Percentiles rank a stretch among this genome's conserved stretches.
phyloP scores from a whole-genome alignment of 2,888 invertebrate species.

The Drosophila aldrichi region DNA sequence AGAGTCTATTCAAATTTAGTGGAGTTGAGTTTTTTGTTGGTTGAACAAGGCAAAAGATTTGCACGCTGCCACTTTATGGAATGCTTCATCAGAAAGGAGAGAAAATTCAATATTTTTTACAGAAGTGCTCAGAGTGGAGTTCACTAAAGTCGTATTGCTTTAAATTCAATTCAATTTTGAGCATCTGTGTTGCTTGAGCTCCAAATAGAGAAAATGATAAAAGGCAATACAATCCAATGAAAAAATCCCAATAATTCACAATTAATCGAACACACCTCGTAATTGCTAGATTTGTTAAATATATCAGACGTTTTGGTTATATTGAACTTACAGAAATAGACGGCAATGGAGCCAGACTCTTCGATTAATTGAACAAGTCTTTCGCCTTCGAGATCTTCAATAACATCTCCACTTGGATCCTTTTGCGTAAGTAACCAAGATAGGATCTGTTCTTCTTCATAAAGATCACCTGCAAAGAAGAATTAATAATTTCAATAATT shows the following conservation, averaged over 20 bases:
- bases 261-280: not conserved
- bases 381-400: slow-evolving; percentile 94
- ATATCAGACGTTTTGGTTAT: slow-evolving; percentile 39
- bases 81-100: too few relatives aligned
- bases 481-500: not conserved
- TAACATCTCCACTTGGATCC: slow-evolving; percentile 95
- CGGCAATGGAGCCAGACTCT: slow-evolving; percentile 92
- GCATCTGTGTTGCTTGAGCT: too few relatives aligned
- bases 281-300: slow-evolving; percentile 34
- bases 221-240: too few relatives aligned
- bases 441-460: slow-evolving; percentile 94
- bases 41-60: too few relatives aligned
- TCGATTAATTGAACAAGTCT: slow-evolving; percentile 91
- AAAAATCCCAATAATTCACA: not conserved
- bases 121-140: too few relatives aligned
- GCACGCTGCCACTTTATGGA: too few relatives aligned
- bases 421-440: slow-evolving; percentile 96
- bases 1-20: too few relatives aligned
- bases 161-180: too few relatives aligned
- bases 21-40: too few relatives aligned
- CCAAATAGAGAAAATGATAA: too few relatives aligned
- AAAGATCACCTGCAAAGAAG: slow-evolving; percentile 89
- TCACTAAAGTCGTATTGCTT: too few relatives aligned
- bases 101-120: too few relatives aligned
- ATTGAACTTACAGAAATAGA: slow-evolving; percentile 94